These are phyloP conservation scores for Euzetes globulus DNA, from an alignment of 2,888 invertebrate species.

Conservation along the genomic window DNA sequence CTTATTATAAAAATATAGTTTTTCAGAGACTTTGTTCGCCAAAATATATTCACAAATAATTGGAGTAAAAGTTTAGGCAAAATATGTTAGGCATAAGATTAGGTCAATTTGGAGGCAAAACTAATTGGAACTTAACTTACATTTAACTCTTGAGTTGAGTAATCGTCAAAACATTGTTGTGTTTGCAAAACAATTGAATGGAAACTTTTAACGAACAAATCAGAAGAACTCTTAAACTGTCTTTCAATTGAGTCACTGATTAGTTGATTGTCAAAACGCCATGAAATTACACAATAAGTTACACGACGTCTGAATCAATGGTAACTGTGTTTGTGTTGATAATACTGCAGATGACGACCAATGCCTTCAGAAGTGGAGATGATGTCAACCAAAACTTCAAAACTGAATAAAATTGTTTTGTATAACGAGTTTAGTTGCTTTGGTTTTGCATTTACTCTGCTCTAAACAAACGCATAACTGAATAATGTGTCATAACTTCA, in stretches of 20 bases:
- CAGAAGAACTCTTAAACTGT: not conserved
- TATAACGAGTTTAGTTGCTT: not conserved
- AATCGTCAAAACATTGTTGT: not conserved
- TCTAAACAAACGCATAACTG: not conserved
- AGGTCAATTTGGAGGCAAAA: not conserved
- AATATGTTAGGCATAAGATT: not conserved
- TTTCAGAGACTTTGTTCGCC: no score
- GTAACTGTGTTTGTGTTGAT: not conserved
- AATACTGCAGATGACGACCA: not conserved
- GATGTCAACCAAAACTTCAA: not conserved
- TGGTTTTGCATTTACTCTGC: not conserved
- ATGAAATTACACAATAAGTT: conserved; percentile 3
- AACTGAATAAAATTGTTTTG: not conserved
- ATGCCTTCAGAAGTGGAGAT: not conserved
- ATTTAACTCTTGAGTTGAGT: not conserved
- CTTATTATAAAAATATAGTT: not conserved
- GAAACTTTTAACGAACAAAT: not conserved
- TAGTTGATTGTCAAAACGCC: conserved; percentile 5
- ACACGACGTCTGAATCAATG: not conserved
- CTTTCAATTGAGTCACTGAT: not conserved
- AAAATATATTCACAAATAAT: not conserved
- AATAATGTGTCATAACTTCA: conserved; percentile 5
- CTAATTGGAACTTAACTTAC: conserved; percentile 9
- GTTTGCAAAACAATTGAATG: not conserved
- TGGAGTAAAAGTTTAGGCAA: not conserved